Evolutionary conservation across 2,113 vertebrate species (phyloP).

Genomic region (Corapipo altera): DNA sequence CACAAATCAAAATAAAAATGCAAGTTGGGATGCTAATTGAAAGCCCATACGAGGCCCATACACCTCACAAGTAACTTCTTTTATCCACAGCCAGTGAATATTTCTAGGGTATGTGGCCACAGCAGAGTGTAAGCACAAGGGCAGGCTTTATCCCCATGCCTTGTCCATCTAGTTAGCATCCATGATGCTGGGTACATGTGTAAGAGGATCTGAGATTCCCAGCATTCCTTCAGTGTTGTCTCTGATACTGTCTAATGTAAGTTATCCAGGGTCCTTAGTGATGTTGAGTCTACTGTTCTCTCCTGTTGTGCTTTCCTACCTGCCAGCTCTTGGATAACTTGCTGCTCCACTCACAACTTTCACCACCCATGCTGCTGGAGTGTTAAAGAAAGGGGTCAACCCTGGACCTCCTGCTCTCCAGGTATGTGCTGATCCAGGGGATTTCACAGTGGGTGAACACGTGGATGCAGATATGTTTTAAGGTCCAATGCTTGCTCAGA

Average conservation of each 20-base stretch:
- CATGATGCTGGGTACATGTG: background rate
- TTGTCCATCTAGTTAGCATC: background rate
- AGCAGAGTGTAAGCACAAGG: background rate
- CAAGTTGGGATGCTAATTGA: background rate
- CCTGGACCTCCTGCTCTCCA: background rate
- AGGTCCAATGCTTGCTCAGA: background rate
- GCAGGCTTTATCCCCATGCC: background rate
- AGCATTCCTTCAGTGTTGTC: background rate
- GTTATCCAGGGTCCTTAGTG: background rate
- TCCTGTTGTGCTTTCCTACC: background rate
- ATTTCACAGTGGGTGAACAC: background rate
- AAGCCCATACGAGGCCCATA: background rate
- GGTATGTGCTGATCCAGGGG: background rate
- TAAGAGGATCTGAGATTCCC: background rate
- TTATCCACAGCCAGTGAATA: background rate
- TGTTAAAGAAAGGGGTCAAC: background rate
- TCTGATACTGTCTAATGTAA: background rate
- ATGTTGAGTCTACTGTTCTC: background rate
- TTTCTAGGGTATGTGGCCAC: background rate
- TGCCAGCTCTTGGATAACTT: background rate
- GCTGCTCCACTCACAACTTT: accelerated
- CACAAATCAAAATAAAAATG: background rate
- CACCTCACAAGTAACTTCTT: background rate
- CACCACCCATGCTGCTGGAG: background rate
- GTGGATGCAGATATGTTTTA: background rate